Conservation (phyloP, 2,113 vertebrate species). For the Dascyllus trimaculatus region DNA sequence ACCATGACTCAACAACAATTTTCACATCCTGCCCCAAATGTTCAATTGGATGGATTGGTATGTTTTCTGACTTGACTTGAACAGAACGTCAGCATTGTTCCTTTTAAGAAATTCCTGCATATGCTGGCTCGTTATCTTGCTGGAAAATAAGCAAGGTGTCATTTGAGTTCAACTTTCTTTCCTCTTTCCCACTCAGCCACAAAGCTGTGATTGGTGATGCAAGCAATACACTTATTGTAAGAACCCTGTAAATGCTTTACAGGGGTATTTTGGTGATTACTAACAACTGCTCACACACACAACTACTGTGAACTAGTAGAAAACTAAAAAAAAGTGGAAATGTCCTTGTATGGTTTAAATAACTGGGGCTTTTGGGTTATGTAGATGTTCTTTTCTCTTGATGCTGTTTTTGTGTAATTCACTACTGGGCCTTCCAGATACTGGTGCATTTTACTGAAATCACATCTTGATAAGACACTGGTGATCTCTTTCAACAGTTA, state of each 20-base stretch:
- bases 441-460: neutral
- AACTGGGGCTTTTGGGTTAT: neutral
- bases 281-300: neutral
- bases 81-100: neutral
- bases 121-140: constrained; percentile 15
- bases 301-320: too few species aligned
- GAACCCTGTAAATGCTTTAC: neutral
- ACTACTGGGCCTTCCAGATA: neutral
- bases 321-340: neutral
- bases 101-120: constrained; percentile 15
- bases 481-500: neutral
- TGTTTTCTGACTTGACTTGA: constrained; percentile 12
- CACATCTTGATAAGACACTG: neutral
- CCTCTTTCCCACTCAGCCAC: neutral
- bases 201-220: neutral
- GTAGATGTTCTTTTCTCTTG: neutral
- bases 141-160: constrained; percentile 3
- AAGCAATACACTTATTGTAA: neutral
- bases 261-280: too few species aligned
- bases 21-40: constrained; percentile 7
- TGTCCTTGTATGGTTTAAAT: neutral
- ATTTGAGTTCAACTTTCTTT: neutral
- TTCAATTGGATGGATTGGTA: constrained; percentile 26
- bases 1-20: constrained; percentile 43
- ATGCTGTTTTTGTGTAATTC: neutral